These are phyloP conservation scores for Dyspetes luteomarginatus DNA, from an alignment of 2,888 invertebrate species.

Conservation along the genomic window DNA sequence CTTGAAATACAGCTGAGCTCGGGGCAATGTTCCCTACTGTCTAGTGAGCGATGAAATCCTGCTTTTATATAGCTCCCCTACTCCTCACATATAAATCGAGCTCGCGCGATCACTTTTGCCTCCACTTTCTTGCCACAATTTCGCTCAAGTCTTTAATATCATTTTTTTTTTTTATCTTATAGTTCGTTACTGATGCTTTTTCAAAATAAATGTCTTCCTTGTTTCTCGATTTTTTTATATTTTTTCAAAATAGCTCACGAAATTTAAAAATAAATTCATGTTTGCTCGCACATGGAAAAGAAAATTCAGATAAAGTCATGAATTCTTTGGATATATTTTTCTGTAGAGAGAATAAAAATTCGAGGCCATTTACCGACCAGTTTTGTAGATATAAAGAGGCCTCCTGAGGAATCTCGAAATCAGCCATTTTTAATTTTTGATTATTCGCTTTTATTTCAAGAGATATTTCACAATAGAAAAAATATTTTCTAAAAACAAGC, in stretches of 20 bases:
- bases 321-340: too few relatives aligned
- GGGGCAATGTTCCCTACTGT: constrained; percentile 57
- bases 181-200: neutral
- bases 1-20: constrained; percentile 57
- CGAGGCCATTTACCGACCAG: too few relatives aligned
- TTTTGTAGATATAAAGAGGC: too few relatives aligned
- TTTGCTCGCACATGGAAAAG: too few relatives aligned
- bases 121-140: constrained; percentile 7
- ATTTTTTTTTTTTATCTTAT: neutral
- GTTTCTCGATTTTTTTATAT: neutral
- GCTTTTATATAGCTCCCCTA: constrained; percentile 61
- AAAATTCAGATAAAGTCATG: too few relatives aligned
- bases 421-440: too few relatives aligned
- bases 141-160: neutral
- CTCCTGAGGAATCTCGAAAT: too few relatives aligned
- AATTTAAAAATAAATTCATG: too few relatives aligned
- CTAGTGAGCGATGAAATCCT: constrained; percentile 46
- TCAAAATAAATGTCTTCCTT: neutral
- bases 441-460: too few relatives aligned
- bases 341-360: neutral
- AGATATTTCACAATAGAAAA: too few relatives aligned
- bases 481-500: too few relatives aligned
- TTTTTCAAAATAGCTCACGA: neutral
- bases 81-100: constrained; percentile 38
- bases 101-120: constrained; percentile 18